phyloP scores from a whole-genome alignment of 2,113 vertebrate species.

The Corythaixoides concolor region DNA sequence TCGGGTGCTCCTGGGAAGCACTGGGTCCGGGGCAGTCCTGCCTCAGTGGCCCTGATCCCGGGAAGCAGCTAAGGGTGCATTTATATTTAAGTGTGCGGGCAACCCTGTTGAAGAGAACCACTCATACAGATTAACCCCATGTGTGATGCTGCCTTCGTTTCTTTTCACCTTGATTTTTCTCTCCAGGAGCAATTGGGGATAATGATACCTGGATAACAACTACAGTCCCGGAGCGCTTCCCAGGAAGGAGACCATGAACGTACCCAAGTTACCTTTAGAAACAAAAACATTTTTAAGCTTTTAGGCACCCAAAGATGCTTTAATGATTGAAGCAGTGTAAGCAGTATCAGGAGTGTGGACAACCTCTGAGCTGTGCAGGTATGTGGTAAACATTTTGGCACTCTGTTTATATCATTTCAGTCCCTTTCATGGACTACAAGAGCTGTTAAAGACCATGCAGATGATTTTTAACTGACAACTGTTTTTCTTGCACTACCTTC shows the following conservation, averaged over 20 bases:
- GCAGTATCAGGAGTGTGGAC: no score
- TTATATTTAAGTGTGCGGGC: fast-evolving
- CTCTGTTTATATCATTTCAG: background rate
- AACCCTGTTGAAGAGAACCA: fast-evolving
- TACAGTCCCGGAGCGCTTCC: background rate
- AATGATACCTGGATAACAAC: background rate
- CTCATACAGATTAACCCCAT: fast-evolving
- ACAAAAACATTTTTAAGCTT: background rate
- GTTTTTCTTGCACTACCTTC: background rate
- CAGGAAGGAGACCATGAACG: fast-evolving
- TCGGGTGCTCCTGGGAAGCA: background rate
- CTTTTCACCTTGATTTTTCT: background rate
- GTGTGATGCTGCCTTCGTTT: fast-evolving
- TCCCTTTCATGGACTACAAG: background rate
- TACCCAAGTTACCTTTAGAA: background rate
- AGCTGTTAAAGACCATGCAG: background rate
- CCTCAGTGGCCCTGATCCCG: fast-evolving
- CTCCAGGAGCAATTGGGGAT: fast-evolving
- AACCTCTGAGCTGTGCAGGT: background rate
- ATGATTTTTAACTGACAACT: background rate
- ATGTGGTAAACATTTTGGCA: background rate
- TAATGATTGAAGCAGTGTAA: background rate
- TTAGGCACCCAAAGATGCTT: background rate
- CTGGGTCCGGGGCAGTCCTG: background rate
- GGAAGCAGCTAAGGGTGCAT: fast-evolving